Evolutionary conservation across 53 echinoderm and acorn worm species (phyloP), one percentile per base, ranked within the genome.

Genomic region (Holothuria scabra): DNA sequence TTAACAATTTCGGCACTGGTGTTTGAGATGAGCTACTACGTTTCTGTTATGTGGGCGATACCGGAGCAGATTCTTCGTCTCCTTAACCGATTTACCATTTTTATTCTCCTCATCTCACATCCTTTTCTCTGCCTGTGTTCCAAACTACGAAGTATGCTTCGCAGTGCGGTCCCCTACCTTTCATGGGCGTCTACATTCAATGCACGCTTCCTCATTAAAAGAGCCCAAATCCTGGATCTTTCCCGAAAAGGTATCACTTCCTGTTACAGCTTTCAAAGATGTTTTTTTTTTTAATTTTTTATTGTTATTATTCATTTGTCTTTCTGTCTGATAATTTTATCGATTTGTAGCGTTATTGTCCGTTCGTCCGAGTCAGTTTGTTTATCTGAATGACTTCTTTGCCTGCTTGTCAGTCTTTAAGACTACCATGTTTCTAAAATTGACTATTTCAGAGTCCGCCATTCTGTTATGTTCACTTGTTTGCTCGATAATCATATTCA

Each of bases 181-280:
- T n/a, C 34, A 5, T 68, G 69, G 69, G 69, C 69, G 12, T 35
- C 69, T 13, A 68, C 69, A 11, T 34, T 34, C 10, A 68, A 68
- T 41, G 69, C 38, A 41, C 28, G 69, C 4, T 68, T 20, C 13
- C 13, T 68, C 19, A 33, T 68, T 5, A 68, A 28, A 68, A 13
- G 69, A 34, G 69, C 34, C 16, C 69, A 68, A 33, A 30, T 41
- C 14, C 38, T 68, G 31, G 69, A 68, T 68, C 38, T 68, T 35
- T 41, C 69, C 16, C 38, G 38, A 8, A 68, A 68, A 68, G 69
- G 69, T 68, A 41, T 41, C 2, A 41, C 7, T 2, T 41, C 7
- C 0, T 4, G 41, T 41, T n/a, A n/a, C n/a, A n/a, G n/a, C n/a
- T 2, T 41, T 41, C 10, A 41, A 5, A n/a, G n/a, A n/a, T n/a